A percentile compares a stretch with the other conserved stretches of the same genome.
phyloP scores from a whole-genome alignment of 2,888 invertebrate genomes.

The Folsomia candida region DNA sequence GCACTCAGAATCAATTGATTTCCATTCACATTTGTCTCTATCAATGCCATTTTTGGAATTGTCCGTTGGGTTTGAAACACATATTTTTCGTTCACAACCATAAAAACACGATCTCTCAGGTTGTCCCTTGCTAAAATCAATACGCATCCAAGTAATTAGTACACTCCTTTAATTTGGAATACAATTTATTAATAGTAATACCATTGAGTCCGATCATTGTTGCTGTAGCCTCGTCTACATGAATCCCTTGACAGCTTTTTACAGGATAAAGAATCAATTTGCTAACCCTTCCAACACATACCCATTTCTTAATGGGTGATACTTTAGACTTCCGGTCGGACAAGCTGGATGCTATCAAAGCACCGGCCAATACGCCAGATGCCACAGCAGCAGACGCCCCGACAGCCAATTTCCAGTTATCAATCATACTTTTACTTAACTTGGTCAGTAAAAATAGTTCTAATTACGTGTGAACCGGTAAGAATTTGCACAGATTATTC shows the following conservation, averaged over 20 bases:
- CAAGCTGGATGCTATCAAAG: slow-evolving; percentile 10
- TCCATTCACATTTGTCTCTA: slow-evolving; percentile 34
- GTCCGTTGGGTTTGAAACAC: slow-evolving; percentile 47
- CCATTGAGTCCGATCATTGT: slow-evolving; percentile 43
- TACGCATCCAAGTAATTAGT: neutral
- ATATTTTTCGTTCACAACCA: slow-evolving; percentile 42
- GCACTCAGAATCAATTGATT: slow-evolving; percentile 45
- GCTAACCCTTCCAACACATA: slow-evolving; percentile 46
- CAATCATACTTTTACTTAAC: slow-evolving; percentile 12
- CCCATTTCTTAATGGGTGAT: slow-evolving; percentile 43
- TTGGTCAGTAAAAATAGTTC: no score
- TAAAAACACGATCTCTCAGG: slow-evolving; percentile 44
- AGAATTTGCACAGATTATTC: no score
- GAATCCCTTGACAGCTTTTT: slow-evolving; percentile 45
- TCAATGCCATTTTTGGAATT: slow-evolving; percentile 45
- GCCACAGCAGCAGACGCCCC: slow-evolving; percentile 33
- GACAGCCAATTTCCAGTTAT: slow-evolving; percentile 33
- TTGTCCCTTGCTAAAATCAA: slow-evolving; percentile 29
- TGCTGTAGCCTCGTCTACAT: slow-evolving; percentile 36
- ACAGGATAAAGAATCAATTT: slow-evolving; percentile 47
- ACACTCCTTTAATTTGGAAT: neutral
- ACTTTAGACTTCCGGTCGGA: neutral
- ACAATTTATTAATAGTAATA: slow-evolving; percentile 14
- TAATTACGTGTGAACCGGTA: no score
- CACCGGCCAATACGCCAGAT: slow-evolving; percentile 31